phyloP scores from a whole-genome alignment of 37 sponge, comb jelly and placozoan genomes.

The Cladorhizidae sp. region DNA sequence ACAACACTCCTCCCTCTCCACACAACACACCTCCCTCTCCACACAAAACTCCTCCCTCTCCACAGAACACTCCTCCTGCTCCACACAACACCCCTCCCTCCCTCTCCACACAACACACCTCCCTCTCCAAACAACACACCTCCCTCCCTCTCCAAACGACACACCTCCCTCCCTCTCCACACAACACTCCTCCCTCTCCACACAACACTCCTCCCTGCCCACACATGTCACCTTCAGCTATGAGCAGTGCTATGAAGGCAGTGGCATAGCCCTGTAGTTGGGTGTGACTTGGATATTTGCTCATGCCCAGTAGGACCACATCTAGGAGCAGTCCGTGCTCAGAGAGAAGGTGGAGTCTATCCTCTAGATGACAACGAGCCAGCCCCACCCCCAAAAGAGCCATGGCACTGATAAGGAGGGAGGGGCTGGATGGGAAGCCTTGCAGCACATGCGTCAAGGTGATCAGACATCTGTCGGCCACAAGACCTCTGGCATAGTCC shows the following conservation, averaged over 20 bases:
- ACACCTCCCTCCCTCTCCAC: not conserved
- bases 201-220: not conserved
- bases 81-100: not conserved
- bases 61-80: not conserved
- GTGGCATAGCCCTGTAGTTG: conserved; percentile 32
- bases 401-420: conserved; percentile 11
- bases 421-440: conserved; percentile 1
- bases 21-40: not conserved
- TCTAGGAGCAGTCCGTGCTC: conserved; percentile 30
- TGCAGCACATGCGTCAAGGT: conserved; percentile 11
- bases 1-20: not conserved
- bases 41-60: not conserved
- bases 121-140: not conserved
- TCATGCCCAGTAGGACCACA: conserved; percentile 11
- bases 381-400: conserved; percentile 16
- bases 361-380: not conserved
- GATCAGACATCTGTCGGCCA: not conserved
- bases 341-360: conserved; percentile 6
- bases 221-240: conserved; percentile 31
- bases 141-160: not conserved
- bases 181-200: no score
- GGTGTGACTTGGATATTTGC: not conserved
- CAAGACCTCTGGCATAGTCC: not conserved
- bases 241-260: conserved; percentile 38
- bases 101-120: not conserved